These are phyloP conservation scores for Artemia franciscana DNA, from an alignment of 1,140 invertebrate species.

Conservation along the genomic window DNA sequence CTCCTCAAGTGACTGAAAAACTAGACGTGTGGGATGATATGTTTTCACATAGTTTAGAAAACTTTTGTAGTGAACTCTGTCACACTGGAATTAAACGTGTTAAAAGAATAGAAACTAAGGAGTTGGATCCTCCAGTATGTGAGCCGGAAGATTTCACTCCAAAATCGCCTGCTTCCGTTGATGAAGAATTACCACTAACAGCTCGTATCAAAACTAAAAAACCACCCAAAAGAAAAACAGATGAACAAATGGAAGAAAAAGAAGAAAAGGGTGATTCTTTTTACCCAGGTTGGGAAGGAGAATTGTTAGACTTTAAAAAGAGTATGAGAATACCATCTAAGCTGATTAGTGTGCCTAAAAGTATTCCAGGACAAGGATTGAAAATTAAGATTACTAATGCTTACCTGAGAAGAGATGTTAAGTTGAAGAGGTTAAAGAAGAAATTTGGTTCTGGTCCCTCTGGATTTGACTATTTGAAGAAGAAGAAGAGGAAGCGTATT, in stretches of 20 bases:
- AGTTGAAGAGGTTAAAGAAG: not conserved
- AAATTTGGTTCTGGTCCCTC: not conserved
- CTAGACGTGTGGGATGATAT: not conserved
- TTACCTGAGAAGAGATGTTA: not conserved
- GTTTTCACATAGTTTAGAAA: not conserved
- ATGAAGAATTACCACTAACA: not conserved
- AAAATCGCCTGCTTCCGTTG: not conserved
- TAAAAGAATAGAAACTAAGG: not conserved
- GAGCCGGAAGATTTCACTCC: not conserved
- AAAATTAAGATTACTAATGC: not conserved
- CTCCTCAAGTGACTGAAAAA: not conserved
- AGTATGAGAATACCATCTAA: not conserved
- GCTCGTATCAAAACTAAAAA: not conserved
- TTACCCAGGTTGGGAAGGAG: not conserved
- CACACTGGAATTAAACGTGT: not conserved
- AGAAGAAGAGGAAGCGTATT: not conserved
- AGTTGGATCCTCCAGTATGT: not conserved
- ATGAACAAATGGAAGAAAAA: not conserved
- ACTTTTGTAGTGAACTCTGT: not conserved
- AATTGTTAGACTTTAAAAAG: not conserved
- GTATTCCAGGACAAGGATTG: not conserved
- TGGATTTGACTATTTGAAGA: not conserved
- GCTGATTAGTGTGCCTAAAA: not conserved
- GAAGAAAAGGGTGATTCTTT: not conserved
- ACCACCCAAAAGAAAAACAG: not conserved